A percentile compares a stretch with the other conserved stretches of the same genome.
phyloP scores from a whole-genome alignment of 2,113 vertebrate genomes.

The Tylochromis polylepis region DNA sequence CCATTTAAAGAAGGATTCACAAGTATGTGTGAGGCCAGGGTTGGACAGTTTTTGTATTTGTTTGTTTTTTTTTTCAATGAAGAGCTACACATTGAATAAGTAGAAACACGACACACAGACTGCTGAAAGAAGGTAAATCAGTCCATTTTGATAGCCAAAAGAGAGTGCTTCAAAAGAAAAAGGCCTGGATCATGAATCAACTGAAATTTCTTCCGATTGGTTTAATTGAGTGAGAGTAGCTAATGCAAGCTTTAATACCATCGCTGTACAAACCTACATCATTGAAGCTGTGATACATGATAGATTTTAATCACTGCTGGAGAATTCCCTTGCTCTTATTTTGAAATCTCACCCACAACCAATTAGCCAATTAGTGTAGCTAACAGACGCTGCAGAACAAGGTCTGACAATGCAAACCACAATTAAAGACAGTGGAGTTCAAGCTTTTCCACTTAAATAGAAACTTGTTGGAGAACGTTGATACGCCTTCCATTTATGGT shows the following conservation, averaged over 20 bases:
- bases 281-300: neutral
- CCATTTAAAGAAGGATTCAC: neutral
- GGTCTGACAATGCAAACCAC: neutral
- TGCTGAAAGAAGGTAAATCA: neutral
- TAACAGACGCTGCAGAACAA: neutral
- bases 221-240: neutral
- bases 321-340: neutral
- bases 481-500: neutral
- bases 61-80: neutral
- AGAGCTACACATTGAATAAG: neutral
- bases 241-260: neutral
- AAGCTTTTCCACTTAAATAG: neutral
- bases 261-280: neutral
- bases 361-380: neutral
- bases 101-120: neutral
- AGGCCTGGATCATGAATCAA: neutral
- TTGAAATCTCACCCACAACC: neutral
- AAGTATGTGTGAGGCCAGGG: neutral
- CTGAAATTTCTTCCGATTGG: rapidly evolving
- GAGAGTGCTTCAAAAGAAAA: too few relatives aligned
- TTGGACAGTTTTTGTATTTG: neutral
- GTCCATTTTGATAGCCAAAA: neutral
- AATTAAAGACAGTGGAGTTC: neutral
- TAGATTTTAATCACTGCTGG: neutral
- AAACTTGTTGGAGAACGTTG: neutral